These are phyloP conservation scores for Mus caroli DNA, from an alignment of 2,797 vertebrate species.

Conservation along the genomic window DNA sequence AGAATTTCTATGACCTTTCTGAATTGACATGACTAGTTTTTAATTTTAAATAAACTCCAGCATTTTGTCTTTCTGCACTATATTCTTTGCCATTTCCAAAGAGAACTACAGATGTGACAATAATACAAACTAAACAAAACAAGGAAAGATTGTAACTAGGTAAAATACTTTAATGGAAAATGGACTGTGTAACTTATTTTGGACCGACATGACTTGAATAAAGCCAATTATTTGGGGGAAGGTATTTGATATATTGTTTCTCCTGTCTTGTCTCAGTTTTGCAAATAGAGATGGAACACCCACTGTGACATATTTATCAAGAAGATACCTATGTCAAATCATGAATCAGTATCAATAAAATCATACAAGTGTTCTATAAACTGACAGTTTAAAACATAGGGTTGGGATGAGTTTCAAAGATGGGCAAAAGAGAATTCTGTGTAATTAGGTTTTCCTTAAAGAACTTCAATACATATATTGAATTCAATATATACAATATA, in stretches of 20 bases:
- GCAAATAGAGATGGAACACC: slow-evolving; percentile 32
- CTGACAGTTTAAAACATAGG: slow-evolving; percentile 27
- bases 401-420: slow-evolving; percentile 42
- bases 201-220: slow-evolving; percentile 51
- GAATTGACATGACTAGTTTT: background rate
- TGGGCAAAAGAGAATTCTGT: background rate
- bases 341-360: background rate
- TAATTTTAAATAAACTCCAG: slow-evolving; percentile 31
- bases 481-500: background rate
- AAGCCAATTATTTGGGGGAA: slow-evolving; percentile 22
- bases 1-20: background rate
- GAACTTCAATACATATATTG: background rate
- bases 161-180: slow-evolving; percentile 55
- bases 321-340: slow-evolving; percentile 23
- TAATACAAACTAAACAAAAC: slow-evolving; percentile 34
- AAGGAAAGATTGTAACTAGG: slow-evolving; percentile 4
- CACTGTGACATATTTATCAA: slow-evolving; percentile 32
- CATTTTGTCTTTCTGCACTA: slow-evolving; percentile 1
- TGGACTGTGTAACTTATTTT: slow-evolving; percentile 29
- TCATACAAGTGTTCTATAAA: slow-evolving; percentile 46
- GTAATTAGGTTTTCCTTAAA: background rate
- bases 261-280: slow-evolving; percentile 54
- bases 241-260: slow-evolving; percentile 49
- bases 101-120: background rate
- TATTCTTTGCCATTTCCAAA: slow-evolving; percentile 13